phyloP scores from a whole-genome alignment of 2,797 vertebrate genomes.

The Sciaenops ocellatus region DNA sequence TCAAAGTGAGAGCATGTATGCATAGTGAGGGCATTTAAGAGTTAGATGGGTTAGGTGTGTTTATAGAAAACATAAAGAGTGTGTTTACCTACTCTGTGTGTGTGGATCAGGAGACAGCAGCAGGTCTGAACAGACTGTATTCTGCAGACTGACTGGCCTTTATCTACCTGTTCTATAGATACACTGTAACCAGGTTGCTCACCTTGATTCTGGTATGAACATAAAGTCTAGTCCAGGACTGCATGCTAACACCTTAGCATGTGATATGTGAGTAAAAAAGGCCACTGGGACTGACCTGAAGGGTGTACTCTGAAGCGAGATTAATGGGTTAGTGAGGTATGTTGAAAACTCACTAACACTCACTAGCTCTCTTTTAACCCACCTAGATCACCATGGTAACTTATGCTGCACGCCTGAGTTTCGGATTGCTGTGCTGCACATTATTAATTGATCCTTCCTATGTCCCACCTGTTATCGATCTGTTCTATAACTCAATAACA shows the following conservation, averaged over 20 bases:
- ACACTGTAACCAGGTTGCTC: conserved; percentile 84
- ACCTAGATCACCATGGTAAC: no score
- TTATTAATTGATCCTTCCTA: no score
- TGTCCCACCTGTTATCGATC: no score
- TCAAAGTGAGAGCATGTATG: conserved; percentile 41
- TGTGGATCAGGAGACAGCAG: conserved; percentile 83
- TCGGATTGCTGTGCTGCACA: no score
- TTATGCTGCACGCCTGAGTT: no score
- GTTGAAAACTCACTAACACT: no score
- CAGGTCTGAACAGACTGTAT: conserved; percentile 88
- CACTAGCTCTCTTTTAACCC: no score
- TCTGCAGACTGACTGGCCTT: conserved; percentile 89
- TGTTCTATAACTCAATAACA: no score
- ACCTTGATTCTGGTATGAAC: conserved; percentile 84
- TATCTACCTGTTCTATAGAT: conserved; percentile 86
- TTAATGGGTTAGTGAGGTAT: no score
- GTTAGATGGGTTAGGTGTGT: conserved; percentile 12
- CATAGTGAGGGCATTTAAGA: conserved; percentile 19
- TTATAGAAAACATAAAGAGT: conserved; percentile 14
- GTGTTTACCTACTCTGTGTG: conserved; percentile 70
- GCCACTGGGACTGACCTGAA: not conserved
- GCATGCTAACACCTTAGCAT: not conserved
- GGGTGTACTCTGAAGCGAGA: not conserved
- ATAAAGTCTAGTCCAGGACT: not conserved
- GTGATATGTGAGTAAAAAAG: not conserved